A percentile compares a stretch with the other conserved stretches of the same genome.
Conservation (phyloP, 2,888 invertebrate species). For the Molorchus minor region DNA sequence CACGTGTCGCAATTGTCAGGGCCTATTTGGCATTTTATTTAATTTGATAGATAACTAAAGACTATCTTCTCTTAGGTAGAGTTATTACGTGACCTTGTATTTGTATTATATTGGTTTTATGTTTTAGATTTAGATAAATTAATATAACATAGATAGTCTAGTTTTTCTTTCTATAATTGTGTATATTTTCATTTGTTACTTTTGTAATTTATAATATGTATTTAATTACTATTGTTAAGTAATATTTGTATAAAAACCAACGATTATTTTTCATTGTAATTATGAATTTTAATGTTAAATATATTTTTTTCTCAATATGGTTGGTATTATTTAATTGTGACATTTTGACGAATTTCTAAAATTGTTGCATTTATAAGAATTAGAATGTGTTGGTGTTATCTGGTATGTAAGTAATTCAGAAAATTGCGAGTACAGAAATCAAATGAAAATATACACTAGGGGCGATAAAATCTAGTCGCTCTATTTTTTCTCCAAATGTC, state of each 20-base stretch:
- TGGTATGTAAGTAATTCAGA: neutral
- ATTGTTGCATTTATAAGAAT: slow-evolving; percentile 9
- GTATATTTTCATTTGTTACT: slow-evolving; percentile 50
- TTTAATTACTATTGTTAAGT: slow-evolving; percentile 35
- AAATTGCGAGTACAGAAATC: neutral
- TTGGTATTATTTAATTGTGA: slow-evolving; percentile 15
- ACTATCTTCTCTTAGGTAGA: slow-evolving; percentile 60
- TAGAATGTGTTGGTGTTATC: slow-evolving; percentile 13
- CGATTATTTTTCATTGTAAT: slow-evolving; percentile 39
- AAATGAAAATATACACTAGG: slow-evolving; percentile 31
- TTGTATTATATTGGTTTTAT: slow-evolving; percentile 64
- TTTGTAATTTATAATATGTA: slow-evolving; percentile 40
- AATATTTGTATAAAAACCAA: slow-evolving; percentile 40
- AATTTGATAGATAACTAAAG: slow-evolving; percentile 52
- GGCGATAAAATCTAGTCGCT: slow-evolving; percentile 6
- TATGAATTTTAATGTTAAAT: slow-evolving; percentile 41
- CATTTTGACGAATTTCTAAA: slow-evolving; percentile 1
- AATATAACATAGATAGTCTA: slow-evolving; percentile 60
- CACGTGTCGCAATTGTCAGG: slow-evolving; percentile 19
- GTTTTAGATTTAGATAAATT: slow-evolving; percentile 62
- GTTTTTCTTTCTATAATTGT: slow-evolving; percentile 53
- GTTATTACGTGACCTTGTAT: slow-evolving; percentile 61
- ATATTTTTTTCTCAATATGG: slow-evolving; percentile 34
- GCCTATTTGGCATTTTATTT: slow-evolving; percentile 40
- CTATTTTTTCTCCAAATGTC: slow-evolving; percentile 34